These are phyloP conservation scores for Brachyalestes nurse DNA, from an alignment of 2,797 vertebrate genomes.

Conservation along the genomic window DNA sequence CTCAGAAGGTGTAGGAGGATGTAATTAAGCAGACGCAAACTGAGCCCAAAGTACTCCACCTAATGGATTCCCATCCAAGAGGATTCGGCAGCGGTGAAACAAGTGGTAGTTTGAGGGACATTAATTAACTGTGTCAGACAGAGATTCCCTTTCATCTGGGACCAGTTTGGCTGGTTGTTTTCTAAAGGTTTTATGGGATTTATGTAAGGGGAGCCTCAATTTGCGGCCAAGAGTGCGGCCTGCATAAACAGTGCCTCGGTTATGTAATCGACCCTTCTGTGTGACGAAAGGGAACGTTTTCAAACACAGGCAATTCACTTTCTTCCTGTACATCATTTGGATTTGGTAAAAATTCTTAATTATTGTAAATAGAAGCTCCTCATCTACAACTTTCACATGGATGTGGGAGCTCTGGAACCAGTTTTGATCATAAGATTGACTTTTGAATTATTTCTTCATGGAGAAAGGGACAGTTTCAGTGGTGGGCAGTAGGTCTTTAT, in stretches of 20 bases:
- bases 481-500: not conserved
- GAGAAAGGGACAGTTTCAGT: not conserved
- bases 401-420: too few species aligned
- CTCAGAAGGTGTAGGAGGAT: not conserved
- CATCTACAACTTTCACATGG: not conserved
- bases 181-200: conserved; percentile 1
- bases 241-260: not conserved
- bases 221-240: too few species aligned
- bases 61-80: conserved; percentile 8
- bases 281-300: too few species aligned
- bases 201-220: not conserved
- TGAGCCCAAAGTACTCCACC: not conserved
- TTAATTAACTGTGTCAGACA: not conserved
- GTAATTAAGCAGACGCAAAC: not conserved
- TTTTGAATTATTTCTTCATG: too few species aligned
- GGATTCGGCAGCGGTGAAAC: not conserved
- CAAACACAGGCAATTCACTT: too few species aligned
- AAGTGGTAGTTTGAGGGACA: not conserved
- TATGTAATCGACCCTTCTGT: not conserved
- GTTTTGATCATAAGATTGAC: too few species aligned
- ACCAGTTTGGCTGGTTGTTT: conserved; percentile 7
- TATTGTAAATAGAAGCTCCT: not conserved
- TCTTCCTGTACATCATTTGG: not conserved
- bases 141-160: conserved; percentile 7
- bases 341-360: not conserved